Conservation (phyloP, 2,888 invertebrate genomes). For the Argynnis bischoffii region DNA sequence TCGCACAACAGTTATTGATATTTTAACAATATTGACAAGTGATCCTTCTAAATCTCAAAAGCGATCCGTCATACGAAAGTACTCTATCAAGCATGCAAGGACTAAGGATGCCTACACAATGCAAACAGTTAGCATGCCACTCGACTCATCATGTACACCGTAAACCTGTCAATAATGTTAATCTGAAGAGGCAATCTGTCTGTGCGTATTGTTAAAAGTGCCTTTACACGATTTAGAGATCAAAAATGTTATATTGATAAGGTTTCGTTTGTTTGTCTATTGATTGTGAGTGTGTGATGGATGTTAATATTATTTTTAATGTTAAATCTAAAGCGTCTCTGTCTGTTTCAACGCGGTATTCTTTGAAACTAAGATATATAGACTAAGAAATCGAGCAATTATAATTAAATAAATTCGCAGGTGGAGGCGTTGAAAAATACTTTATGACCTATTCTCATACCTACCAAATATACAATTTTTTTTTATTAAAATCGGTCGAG, state of each 20-base stretch:
- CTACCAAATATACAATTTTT: too few relatives aligned
- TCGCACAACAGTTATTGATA: conserved; percentile 23
- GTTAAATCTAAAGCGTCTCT: too few relatives aligned
- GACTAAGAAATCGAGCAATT: too few relatives aligned
- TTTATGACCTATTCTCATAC: too few relatives aligned
- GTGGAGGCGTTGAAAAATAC: too few relatives aligned
- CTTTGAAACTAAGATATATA: too few relatives aligned
- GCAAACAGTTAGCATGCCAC: conserved; percentile 39
- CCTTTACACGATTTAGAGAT: conserved; percentile 6
- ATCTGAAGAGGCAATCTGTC: conserved; percentile 24
- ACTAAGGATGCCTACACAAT: conserved; percentile 45
- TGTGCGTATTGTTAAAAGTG: conserved; percentile 20
- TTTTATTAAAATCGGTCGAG: too few relatives aligned
- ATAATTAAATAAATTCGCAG: too few relatives aligned
- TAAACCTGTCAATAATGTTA: conserved; percentile 33
- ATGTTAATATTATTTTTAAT: too few relatives aligned
- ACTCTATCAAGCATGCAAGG: conserved; percentile 45
- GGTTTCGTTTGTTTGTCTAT: neutral
- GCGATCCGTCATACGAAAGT: conserved; percentile 41
- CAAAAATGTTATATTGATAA: neutral
- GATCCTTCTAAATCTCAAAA: conserved; percentile 36
- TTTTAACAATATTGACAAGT: conserved; percentile 28
- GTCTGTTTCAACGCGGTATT: too few relatives aligned
- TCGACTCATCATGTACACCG: conserved; percentile 25
- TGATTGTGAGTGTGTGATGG: neutral